Evolutionary conservation across 2,888 invertebrate species (phyloP), one percentile per base, ranked within the genome.

Genomic region (Endotricha flammealis): DNA sequence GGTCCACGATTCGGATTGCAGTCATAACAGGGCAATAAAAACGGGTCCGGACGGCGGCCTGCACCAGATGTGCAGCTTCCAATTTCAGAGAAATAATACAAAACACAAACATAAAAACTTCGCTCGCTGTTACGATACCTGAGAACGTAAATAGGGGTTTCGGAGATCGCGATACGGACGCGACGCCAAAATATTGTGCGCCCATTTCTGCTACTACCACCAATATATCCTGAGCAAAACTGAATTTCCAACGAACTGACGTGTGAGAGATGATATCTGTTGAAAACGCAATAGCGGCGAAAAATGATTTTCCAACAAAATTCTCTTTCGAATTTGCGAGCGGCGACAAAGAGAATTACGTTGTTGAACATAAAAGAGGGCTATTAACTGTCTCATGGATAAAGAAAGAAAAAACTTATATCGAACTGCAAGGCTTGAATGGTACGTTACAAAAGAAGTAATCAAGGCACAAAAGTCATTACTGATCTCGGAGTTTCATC

Each of bases 1-100:
- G 44, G 52, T 50, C 57, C 51, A 43, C 58, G 61, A 57, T 74
- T 70, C 65, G 64, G 61, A 71, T 72, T 75, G 78, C 75, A 76
- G 72, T 70, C 74, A 78, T 77, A 78, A 78, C 78, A 71, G 58
- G 58, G 68, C 65, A 67, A 77, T 79, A 78, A 77, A 76, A 69
- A 60, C 63, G 54, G 52, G 46, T 45, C 44, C 58, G 50, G 50
- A 46, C 46, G 40, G 49, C 57, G 51, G 48, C 57, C 59, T 65
- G 67, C 69, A 66, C 67, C 79, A 79, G 71, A 74, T 79, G 77
- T 66, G 74, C 66, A 64, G 57, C 66, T 58, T 72, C 71, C 70
- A 70, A 72, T 69, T 69, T 67, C 69, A 67, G 62, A 64, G 63
- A 64, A 71, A 66, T 65, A 69, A 72, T 68, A 70, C 65, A 64